phyloP scores from a whole-genome alignment of 2,888 invertebrate species.

The Ormia ochracea region DNA sequence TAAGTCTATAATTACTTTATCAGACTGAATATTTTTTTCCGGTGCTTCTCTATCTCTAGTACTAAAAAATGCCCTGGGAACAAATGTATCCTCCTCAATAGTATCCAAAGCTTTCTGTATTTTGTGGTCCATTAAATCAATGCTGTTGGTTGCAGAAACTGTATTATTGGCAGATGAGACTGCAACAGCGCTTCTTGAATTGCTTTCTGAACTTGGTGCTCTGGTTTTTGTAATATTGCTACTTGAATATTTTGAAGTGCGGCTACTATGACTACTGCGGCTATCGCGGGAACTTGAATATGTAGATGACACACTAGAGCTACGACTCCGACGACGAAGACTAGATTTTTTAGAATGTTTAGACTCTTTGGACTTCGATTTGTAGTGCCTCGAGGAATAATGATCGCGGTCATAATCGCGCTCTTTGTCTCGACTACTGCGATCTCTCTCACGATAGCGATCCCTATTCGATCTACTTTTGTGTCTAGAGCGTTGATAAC shows the following conservation, averaged over 20 bases:
- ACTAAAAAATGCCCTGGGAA: slow-evolving; percentile 79
- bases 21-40: slow-evolving; percentile 67
- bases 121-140: slow-evolving; percentile 69
- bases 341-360: slow-evolving; percentile 72
- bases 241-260: slow-evolving; percentile 67
- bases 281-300: slow-evolving; percentile 64
- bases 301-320: slow-evolving; percentile 69
- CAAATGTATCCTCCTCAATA: slow-evolving; percentile 84
- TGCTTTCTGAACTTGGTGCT: slow-evolving; percentile 68
- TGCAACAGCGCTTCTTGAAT: slow-evolving; percentile 59
- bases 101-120: slow-evolving; percentile 80
- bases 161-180: slow-evolving; percentile 24
- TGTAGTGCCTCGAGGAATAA: slow-evolving; percentile 67
- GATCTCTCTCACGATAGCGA: slow-evolving; percentile 40
- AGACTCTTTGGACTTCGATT: slow-evolving; percentile 69
- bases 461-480: slow-evolving; percentile 44
- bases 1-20: slow-evolving; percentile 83
- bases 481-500: slow-evolving; percentile 46
- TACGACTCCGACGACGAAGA: slow-evolving; percentile 69
- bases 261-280: slow-evolving; percentile 63
- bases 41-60: slow-evolving; percentile 81
- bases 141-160: slow-evolving; percentile 61
- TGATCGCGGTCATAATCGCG: slow-evolving; percentile 54
- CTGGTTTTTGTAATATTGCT: slow-evolving; percentile 67
- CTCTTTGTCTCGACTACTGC: slow-evolving; percentile 50